phyloP scores from a whole-genome alignment of 1,140 invertebrate species.

The Linepithema humile region DNA sequence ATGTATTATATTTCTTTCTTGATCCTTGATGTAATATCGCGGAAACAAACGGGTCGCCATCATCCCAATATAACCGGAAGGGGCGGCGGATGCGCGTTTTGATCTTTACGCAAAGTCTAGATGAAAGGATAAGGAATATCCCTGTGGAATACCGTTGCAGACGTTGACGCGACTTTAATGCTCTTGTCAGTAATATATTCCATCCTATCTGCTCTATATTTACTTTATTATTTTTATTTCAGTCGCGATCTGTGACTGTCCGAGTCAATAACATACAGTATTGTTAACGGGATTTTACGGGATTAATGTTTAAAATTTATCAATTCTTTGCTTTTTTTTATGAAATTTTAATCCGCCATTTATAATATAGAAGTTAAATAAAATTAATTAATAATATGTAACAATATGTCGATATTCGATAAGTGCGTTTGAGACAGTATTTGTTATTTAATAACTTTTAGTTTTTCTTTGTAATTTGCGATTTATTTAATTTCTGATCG shows the following conservation, averaged over 20 bases:
- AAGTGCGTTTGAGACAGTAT: not conserved
- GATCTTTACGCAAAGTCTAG: constrained; percentile 55
- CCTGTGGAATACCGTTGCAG: constrained; percentile 44
- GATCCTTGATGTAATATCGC: constrained; percentile 18
- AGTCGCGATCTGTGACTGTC: not conserved
- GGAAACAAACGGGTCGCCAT: constrained; percentile 12
- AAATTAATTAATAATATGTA: not conserved
- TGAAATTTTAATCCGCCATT: not conserved
- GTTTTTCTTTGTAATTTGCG: not conserved
- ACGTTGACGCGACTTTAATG: constrained; percentile 53
- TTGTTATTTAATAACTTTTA: constrained; percentile 10
- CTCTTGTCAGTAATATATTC: constrained; percentile 37
- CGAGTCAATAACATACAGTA: constrained; percentile 15
- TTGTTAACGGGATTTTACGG: not conserved
- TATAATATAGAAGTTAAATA: constrained; percentile 3
- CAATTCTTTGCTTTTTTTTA: constrained; percentile 2
- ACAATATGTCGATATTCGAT: not conserved
- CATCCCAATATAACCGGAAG: constrained; percentile 20
- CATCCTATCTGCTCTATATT: not conserved
- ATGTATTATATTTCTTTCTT: constrained; percentile 9
- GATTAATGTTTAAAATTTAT: constrained; percentile 25
- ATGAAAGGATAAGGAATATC: constrained; percentile 57
- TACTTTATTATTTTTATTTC: constrained; percentile 42
- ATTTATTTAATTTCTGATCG: constrained; percentile 12
- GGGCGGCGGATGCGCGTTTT: constrained; percentile 10